Conservation (phyloP, 2,888 invertebrate species). For the Drosophila anceps region DNA sequence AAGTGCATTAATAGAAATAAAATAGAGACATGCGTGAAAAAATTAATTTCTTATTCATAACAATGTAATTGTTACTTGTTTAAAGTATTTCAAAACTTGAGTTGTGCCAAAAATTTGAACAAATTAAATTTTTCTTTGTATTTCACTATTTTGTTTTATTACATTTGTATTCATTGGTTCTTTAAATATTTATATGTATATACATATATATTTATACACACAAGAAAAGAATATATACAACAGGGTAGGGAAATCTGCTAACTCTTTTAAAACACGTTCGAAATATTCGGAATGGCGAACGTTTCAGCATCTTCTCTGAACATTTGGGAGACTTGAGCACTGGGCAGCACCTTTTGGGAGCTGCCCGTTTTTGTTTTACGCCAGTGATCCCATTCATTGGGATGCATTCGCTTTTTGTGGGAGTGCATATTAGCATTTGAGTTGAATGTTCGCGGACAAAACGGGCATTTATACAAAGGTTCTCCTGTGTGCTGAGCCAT, state of each 20-base stretch:
- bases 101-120: background rate
- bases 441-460: conserved; percentile 84
- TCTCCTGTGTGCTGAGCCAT: conserved; percentile 85
- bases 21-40: too few species aligned
- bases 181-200: conserved; percentile 23
- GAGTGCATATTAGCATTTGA: conserved; percentile 85
- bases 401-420: conserved; percentile 84
- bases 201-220: conserved; percentile 24
- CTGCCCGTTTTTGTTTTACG: conserved; percentile 81
- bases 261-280: conserved; percentile 39
- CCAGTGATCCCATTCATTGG: conserved; percentile 83
- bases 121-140: background rate
- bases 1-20: background rate
- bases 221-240: conserved; percentile 36
- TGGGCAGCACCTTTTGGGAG: conserved; percentile 75
- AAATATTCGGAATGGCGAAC: conserved; percentile 65
- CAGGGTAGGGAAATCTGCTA: conserved; percentile 1
- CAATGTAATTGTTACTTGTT: background rate
- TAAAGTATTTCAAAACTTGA: too few species aligned
- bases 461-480: conserved; percentile 83
- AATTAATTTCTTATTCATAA: background rate
- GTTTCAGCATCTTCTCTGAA: conserved; percentile 66
- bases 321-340: conserved; percentile 75
- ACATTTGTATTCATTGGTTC: conserved; percentile 16
- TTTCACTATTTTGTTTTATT: conserved; percentile 10